A percentile compares a stretch with the other conserved stretches of the same genome.
These are phyloP conservation scores for Tetanocera ferruginea DNA, from an alignment of 2,888 invertebrate genomes.

Conservation along the genomic window DNA sequence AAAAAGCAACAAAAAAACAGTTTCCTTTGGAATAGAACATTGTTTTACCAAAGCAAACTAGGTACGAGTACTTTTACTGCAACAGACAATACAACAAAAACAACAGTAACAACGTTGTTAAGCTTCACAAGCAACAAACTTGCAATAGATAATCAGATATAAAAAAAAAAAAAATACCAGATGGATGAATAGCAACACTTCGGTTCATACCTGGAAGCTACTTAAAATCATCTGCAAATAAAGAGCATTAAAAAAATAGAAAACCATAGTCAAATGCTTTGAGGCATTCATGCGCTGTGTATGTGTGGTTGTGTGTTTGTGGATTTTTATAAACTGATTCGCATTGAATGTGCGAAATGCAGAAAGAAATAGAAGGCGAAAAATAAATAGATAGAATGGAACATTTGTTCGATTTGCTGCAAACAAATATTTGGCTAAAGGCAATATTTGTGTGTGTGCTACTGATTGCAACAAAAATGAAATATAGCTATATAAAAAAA, in stretches of 20 bases:
- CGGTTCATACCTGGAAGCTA: conserved; percentile 26
- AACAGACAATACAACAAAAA: not conserved
- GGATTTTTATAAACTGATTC: not conserved
- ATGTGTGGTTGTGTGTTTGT: not conserved
- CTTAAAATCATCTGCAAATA: conserved; percentile 15
- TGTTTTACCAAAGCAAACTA: too few species aligned
- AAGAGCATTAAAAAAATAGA: not conserved
- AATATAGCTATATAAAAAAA: not conserved
- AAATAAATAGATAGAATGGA: not conserved
- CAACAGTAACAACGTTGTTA: not conserved
- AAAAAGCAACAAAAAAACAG: not conserved
- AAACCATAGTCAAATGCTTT: conserved; percentile 14
- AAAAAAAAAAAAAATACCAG: not conserved
- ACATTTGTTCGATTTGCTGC: conserved; percentile 13
- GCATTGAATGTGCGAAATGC: not conserved
- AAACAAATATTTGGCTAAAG: not conserved
- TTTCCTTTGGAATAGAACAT: not conserved
- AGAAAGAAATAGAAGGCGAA: not conserved
- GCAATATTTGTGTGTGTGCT: not conserved
- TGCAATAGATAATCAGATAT: not conserved
- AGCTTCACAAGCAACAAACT: not conserved
- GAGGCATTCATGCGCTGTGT: not conserved
- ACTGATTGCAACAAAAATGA: not conserved
- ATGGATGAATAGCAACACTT: not conserved
- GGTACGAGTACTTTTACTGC: not conserved